Evolutionary conservation across 1,140 invertebrate genomes (phyloP), one percentile per base, ranked within the genome.

Genomic region (Araneus ventricosus): DNA sequence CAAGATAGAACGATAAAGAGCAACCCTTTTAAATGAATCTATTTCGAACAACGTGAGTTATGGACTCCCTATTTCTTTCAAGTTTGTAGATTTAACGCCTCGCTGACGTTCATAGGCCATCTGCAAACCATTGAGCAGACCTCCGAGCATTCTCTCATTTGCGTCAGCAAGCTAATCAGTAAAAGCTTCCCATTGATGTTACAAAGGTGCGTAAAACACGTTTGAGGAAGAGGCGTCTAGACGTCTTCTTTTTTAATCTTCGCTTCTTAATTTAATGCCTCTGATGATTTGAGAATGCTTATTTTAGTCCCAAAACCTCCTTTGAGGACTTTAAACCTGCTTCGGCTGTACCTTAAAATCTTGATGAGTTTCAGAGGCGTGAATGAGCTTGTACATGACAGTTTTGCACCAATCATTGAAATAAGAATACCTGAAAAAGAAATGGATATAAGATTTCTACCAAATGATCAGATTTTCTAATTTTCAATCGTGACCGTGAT

Each of bases 181-280:
- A 17, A 63, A 63, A 63, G 5, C 59, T 63, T 20, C 59, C 59
- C 59, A 63, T 22, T n/a, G n/a, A 63, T 75, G 70, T 7, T 75
- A 5, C 70, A 75, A 75, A 75, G 70, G 70, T 75, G 70, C 30
- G 70, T 75, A 75, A 75, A 34, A 75, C 34, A 75, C 34, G 70
- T 20, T 34, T 34, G 70, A 75, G 70, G 70, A 75, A 75, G 70
- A 4, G n/a, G 17, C 4, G 70, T 75, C 70, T 75, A 75, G 70
- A 75, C 70, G 27, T 75, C 30, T 63, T n/a, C 24, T 75, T 34
- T 37, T 75, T 75, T 14, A 75, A 14, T 30, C 63, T 30, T 70
- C 24, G 6, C 30, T 27, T 75, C 70, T 75, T 6, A 37, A 75
- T 14, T 20, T 30, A 75, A 70, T 70, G 30, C 10, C 27, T 34